Evolutionary conservation across 2,113 vertebrate species (phyloP), one percentile per base, ranked within the genome.

Genomic region (Oceanodroma tethys): DNA sequence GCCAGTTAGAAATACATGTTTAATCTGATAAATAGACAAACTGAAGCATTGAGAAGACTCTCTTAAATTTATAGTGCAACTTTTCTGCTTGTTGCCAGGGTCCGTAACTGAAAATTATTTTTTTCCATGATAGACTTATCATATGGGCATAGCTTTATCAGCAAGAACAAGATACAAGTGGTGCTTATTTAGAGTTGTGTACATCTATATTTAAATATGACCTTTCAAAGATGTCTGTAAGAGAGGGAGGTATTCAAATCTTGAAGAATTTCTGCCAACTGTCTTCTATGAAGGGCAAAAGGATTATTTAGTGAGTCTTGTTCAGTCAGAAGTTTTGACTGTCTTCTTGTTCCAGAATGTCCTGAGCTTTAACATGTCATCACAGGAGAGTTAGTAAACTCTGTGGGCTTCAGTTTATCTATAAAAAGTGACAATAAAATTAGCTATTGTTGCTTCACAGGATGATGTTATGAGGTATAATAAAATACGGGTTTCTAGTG

Each of bases 171-270:
- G 52, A 91, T 4, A 2, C 32, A 70, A 94, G n/a, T 58, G 26
- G 10, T 95, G 42, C 87, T 96, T 93, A 70, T 88, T 87, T 88
- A 55, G 42, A 88, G 88, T 26, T 91, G 29, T 75, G 10, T 71
- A 27, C 23, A 25, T 71, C 75, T 88, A 2, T 95, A 95, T 93
- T 95, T 88, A 93, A 94, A 50, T 81, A 42, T 86, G 92, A 92
- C 62, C 78, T 76, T 89, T 95, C 48, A 73, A 58, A 88, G 53
- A 52, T 70, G 53, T 55, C 56, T 93, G 0, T 78, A 88, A 81
- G 30, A 58, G 84, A 89, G 12, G 38, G 11, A 80, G 42, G 53
- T 94, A 91, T 72, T 94, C 29, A 89, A 30, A 87, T 95, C 32
- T 38, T 79, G 43, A 87, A 89, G 43, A 93, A 91, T 91, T 93